phyloP scores from a whole-genome alignment of 2,888 invertebrate genomes.

The Mycalesis mineus region DNA sequence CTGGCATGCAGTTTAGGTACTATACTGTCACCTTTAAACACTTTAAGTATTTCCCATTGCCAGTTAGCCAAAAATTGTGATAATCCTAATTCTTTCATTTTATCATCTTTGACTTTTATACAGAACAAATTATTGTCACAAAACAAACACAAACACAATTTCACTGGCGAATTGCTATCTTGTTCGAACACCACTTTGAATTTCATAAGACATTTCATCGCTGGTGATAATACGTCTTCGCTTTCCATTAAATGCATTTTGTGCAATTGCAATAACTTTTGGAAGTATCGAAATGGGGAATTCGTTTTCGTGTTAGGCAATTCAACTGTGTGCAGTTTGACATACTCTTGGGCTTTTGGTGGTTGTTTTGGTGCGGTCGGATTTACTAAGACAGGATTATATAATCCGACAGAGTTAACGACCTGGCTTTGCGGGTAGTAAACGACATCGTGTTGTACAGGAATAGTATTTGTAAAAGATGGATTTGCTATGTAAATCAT shows the following conservation, averaged over 20 bases:
- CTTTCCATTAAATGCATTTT: constrained; percentile 46
- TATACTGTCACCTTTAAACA: constrained; percentile 45
- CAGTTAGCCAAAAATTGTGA: constrained; percentile 52
- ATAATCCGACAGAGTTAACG: not conserved
- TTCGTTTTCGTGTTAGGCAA: constrained; percentile 56
- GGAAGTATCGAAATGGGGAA: constrained; percentile 57
- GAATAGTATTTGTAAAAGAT: not conserved
- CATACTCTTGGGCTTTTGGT: constrained; percentile 28
- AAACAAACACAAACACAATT: constrained; percentile 47
- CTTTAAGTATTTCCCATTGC: constrained; percentile 69
- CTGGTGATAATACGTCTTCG: constrained; percentile 27
- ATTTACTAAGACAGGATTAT: not conserved
- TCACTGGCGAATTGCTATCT: constrained; percentile 42
- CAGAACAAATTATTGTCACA: constrained; percentile 45
- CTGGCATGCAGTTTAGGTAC: constrained; percentile 43
- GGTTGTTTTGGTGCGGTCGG: not conserved
- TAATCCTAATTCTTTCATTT: constrained; percentile 43
- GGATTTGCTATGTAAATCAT: not conserved
- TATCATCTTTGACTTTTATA: constrained; percentile 48
- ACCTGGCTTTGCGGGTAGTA: not conserved
- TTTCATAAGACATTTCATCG: constrained; percentile 49
- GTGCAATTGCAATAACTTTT: constrained; percentile 48
- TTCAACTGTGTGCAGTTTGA: constrained; percentile 52
- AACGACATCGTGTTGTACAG: not conserved
- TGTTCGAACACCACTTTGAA: constrained; percentile 58